Conservation (phyloP, 1,140 invertebrate genomes). For the Metaphire vulgaris region DNA sequence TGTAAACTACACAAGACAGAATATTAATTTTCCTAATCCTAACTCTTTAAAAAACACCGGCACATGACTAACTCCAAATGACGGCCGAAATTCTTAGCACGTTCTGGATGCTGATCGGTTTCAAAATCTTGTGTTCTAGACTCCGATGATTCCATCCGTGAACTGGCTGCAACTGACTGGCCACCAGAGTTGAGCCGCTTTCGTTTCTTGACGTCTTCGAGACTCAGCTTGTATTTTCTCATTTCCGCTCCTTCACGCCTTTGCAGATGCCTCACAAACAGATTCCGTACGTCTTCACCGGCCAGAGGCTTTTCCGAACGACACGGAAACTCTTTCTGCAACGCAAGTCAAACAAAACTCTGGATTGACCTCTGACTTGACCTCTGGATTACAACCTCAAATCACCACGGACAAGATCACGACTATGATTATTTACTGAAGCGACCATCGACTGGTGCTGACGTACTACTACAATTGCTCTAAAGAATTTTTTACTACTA, state of each 20-base stretch:
- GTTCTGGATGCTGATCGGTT: background rate
- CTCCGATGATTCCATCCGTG: background rate
- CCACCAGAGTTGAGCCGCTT: no score
- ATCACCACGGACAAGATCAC: no score
- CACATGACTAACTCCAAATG: constrained; percentile 14
- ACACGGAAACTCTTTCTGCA: background rate
- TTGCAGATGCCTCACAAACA: background rate
- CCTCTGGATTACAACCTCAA: no score
- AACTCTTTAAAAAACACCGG: no score
- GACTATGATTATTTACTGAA: no score
- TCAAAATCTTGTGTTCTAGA: background rate
- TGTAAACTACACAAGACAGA: no score
- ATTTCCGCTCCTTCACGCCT: background rate
- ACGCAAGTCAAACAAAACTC: no score
- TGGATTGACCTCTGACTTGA: no score
- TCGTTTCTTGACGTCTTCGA: background rate
- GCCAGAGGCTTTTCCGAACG: background rate
- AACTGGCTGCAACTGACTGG: no score
- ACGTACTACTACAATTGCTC: background rate
- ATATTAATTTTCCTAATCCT: no score
- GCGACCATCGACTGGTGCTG: no score
- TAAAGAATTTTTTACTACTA: constrained; percentile 1
- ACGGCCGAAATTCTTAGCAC: constrained; percentile 15
- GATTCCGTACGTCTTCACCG: background rate
- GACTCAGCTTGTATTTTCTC: background rate